Evolutionary conservation across 1,140 invertebrate genomes (phyloP).

Genomic region (Vanessa tameamea): DNA sequence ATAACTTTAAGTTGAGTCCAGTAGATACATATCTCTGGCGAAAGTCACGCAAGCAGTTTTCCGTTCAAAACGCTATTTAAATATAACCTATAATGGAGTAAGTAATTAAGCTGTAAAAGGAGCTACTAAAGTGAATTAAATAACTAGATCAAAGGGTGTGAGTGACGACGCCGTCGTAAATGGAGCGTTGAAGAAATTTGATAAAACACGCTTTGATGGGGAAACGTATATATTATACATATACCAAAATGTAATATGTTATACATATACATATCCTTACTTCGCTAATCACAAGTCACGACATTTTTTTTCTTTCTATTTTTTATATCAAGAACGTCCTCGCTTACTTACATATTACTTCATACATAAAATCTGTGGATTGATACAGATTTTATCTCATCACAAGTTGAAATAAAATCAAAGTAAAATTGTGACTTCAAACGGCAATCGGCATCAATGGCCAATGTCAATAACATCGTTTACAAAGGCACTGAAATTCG

Average conservation of each 20-base stretch:
- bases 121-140: constrained; percentile 47
- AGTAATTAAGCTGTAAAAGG: constrained; percentile 40
- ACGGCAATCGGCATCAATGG: constrained; percentile 50
- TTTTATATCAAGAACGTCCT: not conserved
- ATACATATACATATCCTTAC: not conserved
- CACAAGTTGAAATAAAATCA: constrained; percentile 20
- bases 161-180: constrained; percentile 44
- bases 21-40: constrained; percentile 38
- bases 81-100: constrained; percentile 44
- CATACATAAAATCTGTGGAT: not conserved
- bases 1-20: constrained; percentile 40
- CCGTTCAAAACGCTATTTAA: constrained; percentile 31
- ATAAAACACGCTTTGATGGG: not conserved
- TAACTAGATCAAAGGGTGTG: constrained; percentile 49
- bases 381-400: constrained; percentile 15
- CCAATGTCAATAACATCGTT: constrained; percentile 65
- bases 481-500: constrained; percentile 58
- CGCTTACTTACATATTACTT: not conserved
- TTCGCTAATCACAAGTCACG: not conserved
- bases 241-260: constrained; percentile 1
- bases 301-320: not conserved
- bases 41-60: constrained; percentile 48
- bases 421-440: constrained; percentile 42
- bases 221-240: constrained; percentile 1
- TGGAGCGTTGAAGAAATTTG: constrained; percentile 38